Conservation (phyloP, 2,113 vertebrate genomes). For the Syrmaticus mikado region DNA sequence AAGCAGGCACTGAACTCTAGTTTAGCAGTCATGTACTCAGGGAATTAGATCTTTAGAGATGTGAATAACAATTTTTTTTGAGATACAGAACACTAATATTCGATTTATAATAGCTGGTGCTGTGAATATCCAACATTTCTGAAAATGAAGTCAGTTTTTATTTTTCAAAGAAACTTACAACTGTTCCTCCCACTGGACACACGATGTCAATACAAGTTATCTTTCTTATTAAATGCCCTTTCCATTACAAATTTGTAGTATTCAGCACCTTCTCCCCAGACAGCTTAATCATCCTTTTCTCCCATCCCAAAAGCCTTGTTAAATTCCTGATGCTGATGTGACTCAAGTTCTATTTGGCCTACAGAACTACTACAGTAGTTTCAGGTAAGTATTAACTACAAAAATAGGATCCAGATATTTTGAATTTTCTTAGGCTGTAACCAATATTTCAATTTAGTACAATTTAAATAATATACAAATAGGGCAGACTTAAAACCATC, state of each 20-base stretch:
- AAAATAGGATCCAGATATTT: neutral
- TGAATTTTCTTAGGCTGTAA: neutral
- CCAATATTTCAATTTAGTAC: neutral
- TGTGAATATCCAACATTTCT: neutral
- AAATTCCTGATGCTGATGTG: neutral
- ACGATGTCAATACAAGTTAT: neutral
- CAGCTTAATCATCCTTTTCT: neutral
- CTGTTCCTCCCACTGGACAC: neutral
- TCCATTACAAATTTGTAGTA: neutral
- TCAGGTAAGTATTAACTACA: neutral
- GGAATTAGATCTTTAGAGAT: neutral
- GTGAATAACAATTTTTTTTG: neutral
- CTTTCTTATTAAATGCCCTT: neutral
- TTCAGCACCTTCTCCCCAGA: neutral
- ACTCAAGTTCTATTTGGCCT: neutral
- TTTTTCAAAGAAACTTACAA: neutral
- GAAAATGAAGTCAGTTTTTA: neutral
- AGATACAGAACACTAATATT: neutral
- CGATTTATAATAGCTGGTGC: neutral
- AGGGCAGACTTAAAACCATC: neutral
- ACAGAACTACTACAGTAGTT: neutral
- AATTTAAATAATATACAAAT: neutral
- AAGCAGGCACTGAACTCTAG: neutral
- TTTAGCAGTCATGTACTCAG: neutral
- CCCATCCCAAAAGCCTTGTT: neutral